Percentiles rank a stretch among this genome's conserved stretches.
phyloP scores from a whole-genome alignment of 23 tunicate genomes.

The Halocynthia roretzi region DNA sequence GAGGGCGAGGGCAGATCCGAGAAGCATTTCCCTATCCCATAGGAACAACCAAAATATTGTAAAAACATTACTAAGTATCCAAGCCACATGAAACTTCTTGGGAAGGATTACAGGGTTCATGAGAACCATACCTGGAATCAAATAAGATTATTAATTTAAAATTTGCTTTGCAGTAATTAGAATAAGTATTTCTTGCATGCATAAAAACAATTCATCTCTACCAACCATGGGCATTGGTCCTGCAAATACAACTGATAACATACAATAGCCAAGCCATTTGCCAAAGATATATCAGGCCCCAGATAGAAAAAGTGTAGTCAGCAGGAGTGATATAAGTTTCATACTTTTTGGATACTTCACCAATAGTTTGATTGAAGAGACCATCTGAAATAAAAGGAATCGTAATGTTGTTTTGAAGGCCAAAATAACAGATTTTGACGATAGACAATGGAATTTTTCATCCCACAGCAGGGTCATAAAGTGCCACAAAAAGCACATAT shows the following conservation, averaged over 20 bases:
- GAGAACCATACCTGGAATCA: conserved; percentile 14
- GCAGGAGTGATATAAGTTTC: conserved; percentile 18
- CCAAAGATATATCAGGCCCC: conserved; percentile 25
- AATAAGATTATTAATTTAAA: no score
- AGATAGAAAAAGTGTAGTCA: conserved; percentile 16
- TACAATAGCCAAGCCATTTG: conserved; percentile 23
- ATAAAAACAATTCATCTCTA: not conserved
- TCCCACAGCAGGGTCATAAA: no score
- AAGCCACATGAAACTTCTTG: conserved; percentile 5
- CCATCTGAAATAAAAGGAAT: conserved; percentile 10
- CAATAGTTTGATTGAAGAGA: conserved; percentile 10
- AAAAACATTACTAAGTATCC: not conserved
- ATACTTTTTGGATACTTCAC: conserved; percentile 5
- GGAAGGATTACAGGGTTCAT: conserved; percentile 17
- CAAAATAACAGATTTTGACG: no score
- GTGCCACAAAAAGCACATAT: no score
- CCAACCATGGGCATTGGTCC: conserved; percentile 10
- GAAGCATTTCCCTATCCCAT: not conserved
- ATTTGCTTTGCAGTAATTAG: not conserved
- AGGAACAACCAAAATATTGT: conserved; percentile 7
- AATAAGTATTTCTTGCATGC: not conserved
- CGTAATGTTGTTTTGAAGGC: no score
- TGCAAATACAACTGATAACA: conserved; percentile 21
- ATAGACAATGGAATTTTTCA: no score
- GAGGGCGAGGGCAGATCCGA: not conserved